Percentiles rank a stretch among this genome's conserved stretches.
phyloP scores from a whole-genome alignment of 1,140 invertebrate species.

The Gonioctena quinquepunctata region DNA sequence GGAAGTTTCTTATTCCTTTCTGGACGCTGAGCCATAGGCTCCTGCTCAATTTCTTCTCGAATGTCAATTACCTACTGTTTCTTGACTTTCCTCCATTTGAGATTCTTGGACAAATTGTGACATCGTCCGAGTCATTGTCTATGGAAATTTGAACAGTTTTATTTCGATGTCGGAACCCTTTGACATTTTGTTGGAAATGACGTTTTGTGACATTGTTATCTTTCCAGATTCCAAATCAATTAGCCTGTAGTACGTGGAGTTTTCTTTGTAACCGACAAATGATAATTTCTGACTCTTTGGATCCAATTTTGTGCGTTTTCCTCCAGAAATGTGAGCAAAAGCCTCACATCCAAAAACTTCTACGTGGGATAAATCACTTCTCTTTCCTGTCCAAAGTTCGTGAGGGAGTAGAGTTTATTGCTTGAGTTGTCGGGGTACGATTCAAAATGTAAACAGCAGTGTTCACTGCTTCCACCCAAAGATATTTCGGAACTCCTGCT shows the following conservation, averaged over 20 bases:
- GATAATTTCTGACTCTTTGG: background rate
- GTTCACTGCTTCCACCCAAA: constrained; percentile 58
- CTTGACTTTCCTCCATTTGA: background rate
- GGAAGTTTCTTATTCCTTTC: constrained; percentile 13
- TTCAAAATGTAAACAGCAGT: constrained; percentile 54
- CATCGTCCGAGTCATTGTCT: background rate
- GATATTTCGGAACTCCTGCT: constrained; percentile 45
- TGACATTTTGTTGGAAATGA: background rate
- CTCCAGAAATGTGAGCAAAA: background rate
- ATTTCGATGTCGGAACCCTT: background rate
- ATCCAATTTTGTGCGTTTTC: background rate
- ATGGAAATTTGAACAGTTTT: background rate
- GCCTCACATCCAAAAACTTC: background rate
- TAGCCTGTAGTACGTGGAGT: background rate
- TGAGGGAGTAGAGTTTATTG: constrained; percentile 8
- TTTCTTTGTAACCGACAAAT: background rate
- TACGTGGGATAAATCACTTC: background rate
- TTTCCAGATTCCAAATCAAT: background rate
- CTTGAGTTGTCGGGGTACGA: constrained; percentile 33
- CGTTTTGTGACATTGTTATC: background rate
- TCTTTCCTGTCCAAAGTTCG: background rate
- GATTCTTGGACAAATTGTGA: background rate
- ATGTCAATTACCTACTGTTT: too few species aligned
- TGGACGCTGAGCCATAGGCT: background rate
- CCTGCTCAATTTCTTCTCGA: background rate